These are phyloP conservation scores for Eolophus roseicapilla DNA, from an alignment of 2,113 vertebrate species.

Conservation along the genomic window DNA sequence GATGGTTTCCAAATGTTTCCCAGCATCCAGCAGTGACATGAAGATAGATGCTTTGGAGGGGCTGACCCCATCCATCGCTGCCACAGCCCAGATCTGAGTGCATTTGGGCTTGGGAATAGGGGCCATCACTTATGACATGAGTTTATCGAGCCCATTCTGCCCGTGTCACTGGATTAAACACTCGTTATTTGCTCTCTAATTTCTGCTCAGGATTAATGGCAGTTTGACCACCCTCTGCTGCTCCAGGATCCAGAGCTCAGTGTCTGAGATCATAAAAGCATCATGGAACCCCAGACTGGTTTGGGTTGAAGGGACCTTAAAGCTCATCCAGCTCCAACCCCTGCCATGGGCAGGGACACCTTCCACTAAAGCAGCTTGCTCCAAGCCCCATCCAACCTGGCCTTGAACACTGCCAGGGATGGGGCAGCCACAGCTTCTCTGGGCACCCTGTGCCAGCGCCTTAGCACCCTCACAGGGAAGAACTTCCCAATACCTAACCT, in stretches of 20 bases:
- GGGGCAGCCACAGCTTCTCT: too few relatives aligned
- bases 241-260: not conserved
- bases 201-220: fast-evolving
- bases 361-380: not conserved
- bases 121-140: fast-evolving
- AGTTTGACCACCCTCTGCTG: not conserved
- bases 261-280: not conserved
- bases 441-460: too few relatives aligned
- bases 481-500: too few relatives aligned
- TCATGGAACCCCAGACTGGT: not conserved
- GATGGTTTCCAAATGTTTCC: not conserved
- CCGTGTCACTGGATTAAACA: fast-evolving
- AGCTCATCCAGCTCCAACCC: not conserved
- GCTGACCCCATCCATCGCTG: not conserved
- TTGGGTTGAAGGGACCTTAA: not conserved
- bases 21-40: not conserved
- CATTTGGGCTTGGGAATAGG: not conserved
- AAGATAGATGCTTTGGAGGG: not conserved
- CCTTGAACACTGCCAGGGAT: too few relatives aligned
- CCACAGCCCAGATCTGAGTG: fast-evolving
- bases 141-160: fast-evolving
- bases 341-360: not conserved
- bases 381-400: too few relatives aligned
- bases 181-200: not conserved
- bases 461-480: too few relatives aligned